phyloP scores from a whole-genome alignment of 2,888 invertebrate genomes.

The Toxonevra muliebris region DNA sequence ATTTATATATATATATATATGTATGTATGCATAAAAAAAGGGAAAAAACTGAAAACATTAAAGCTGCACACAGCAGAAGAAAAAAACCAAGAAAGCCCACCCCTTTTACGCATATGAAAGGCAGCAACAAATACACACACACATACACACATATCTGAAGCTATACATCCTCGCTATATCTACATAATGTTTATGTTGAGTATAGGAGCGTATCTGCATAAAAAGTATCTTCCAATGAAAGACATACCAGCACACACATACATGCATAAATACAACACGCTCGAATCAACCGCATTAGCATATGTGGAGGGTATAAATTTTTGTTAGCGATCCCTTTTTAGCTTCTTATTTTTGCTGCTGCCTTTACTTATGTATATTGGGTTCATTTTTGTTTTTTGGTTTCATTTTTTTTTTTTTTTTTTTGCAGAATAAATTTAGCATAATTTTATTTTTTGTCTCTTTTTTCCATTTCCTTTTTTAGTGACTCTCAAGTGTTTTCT shows the following conservation, averaged over 20 bases:
- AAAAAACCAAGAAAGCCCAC: no score
- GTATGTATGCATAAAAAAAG: no score
- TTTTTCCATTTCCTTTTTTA: slow-evolving; percentile 35
- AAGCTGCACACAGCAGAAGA: slow-evolving; percentile 35
- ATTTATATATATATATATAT: no score
- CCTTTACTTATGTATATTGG: no score
- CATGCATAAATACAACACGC: slow-evolving; percentile 1
- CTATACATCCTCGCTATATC: no score
- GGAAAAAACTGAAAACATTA: slow-evolving; percentile 10
- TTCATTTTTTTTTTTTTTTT: not conserved
- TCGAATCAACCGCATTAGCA: slow-evolving; percentile 36
- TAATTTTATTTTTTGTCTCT: slow-evolving; percentile 29
- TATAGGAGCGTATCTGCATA: slow-evolving; percentile 36
- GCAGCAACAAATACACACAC: slow-evolving; percentile 23
- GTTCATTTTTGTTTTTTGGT: no score
- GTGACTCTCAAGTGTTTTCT: slow-evolving; percentile 38
- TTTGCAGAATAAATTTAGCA: slow-evolving; percentile 24
- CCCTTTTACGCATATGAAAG: slow-evolving; percentile 25
- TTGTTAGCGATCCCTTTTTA: slow-evolving; percentile 1
- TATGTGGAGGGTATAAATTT: slow-evolving; percentile 19
- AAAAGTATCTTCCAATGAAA: slow-evolving; percentile 30
- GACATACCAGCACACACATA: slow-evolving; percentile 15
- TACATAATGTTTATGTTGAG: no score
- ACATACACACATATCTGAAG: no score
- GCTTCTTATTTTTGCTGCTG: not conserved